Evolutionary conservation across 2,113 vertebrate species (phyloP).

Genomic region (Cavia aperea): DNA sequence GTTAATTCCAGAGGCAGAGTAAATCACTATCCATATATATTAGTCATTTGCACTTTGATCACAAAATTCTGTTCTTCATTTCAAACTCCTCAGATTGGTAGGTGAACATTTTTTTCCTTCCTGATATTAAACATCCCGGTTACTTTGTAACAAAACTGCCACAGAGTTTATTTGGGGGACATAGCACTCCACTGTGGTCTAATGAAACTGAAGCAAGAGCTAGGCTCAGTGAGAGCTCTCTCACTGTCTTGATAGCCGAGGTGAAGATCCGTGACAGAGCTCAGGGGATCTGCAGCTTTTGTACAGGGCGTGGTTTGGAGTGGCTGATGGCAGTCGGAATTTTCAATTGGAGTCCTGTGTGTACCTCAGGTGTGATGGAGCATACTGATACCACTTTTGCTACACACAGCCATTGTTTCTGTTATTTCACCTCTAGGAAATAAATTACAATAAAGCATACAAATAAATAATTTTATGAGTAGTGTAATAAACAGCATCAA

Average conservation of each 20-base stretch:
- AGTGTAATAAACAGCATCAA: neutral
- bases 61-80: neutral
- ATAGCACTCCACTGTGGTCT: neutral
- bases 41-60: neutral
- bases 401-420: neutral
- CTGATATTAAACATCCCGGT: neutral
- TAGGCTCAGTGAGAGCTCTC: neutral
- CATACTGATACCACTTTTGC: fast-evolving
- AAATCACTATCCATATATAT: neutral
- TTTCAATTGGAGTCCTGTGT: neutral
- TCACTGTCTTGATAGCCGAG: neutral
- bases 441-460: neutral
- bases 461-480: neutral
- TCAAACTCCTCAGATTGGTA: neutral
- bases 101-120: neutral
- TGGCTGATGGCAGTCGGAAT: fast-evolving
- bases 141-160: neutral
- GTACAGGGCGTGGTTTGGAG: neutral
- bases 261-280: neutral
- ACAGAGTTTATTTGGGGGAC: neutral
- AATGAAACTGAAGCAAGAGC: neutral
- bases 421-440: neutral
- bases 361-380: fast-evolving
- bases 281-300: neutral
- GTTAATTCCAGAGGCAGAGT: neutral